phyloP scores from a whole-genome alignment of 2,113 vertebrate species.

The Rattus rattus region DNA sequence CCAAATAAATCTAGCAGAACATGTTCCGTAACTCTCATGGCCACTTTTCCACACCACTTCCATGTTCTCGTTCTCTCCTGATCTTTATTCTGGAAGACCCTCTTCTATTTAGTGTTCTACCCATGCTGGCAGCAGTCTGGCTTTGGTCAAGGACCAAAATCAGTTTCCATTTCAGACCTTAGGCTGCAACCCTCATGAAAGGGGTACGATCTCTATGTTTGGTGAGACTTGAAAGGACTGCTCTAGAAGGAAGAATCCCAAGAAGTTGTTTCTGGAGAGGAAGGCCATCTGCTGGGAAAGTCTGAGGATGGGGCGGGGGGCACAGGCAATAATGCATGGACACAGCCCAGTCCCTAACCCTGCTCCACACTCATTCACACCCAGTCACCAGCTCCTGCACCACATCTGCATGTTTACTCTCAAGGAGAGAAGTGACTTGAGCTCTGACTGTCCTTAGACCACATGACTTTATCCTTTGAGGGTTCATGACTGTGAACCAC shows the following conservation, averaged over 20 bases:
- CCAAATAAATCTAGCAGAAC: neutral
- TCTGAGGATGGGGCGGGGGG: neutral
- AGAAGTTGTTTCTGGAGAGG: neutral
- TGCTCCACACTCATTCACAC: neutral
- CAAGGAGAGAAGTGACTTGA: neutral
- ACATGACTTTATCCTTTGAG: neutral
- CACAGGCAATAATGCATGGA: neutral
- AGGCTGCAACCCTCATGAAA: neutral
- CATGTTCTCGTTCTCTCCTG: neutral
- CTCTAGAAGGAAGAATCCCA: neutral
- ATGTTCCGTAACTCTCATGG: neutral
- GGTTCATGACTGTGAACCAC: neutral
- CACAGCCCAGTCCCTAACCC: rapidly evolving
- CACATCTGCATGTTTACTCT: neutral
- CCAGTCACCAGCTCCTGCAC: neutral
- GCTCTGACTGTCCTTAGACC: neutral
- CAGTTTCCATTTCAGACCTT: neutral
- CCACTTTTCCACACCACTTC: neutral
- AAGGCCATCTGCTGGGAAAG: neutral
- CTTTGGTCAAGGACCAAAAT: slow-evolving; percentile 16
- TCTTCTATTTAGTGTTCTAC: neutral
- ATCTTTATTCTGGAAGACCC: neutral
- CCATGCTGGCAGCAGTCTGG: neutral
- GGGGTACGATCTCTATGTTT: neutral
- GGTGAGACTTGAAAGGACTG: neutral